These are phyloP conservation scores for Trichomalopsis sarcophagae DNA, from an alignment of 1,140 invertebrate species.

Conservation along the genomic window DNA sequence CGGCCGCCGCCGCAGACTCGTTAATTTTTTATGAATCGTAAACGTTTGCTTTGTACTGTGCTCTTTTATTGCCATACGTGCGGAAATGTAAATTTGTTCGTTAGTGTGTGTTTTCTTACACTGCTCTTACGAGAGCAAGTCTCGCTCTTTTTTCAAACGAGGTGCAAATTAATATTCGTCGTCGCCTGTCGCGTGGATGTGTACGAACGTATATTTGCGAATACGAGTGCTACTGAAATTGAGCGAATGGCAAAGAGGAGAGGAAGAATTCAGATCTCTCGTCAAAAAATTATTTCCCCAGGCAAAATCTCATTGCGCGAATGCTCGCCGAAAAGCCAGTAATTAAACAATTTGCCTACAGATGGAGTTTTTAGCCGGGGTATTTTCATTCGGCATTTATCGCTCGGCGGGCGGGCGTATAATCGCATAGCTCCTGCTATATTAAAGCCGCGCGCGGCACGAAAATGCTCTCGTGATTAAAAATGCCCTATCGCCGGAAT, in stretches of 20 bases:
- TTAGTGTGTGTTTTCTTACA: neutral
- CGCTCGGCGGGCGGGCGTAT: slow-evolving; percentile 68
- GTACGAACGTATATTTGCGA: neutral
- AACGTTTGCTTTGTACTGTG: slow-evolving; percentile 42
- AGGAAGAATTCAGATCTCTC: neutral
- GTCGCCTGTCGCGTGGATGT: neutral
- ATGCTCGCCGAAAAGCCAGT: slow-evolving; percentile 51
- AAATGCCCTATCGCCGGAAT: slow-evolving; percentile 70
- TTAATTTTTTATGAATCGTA: slow-evolving; percentile 50
- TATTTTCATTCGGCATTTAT: slow-evolving; percentile 63
- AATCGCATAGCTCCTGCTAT: slow-evolving; percentile 72
- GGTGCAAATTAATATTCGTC: neutral
- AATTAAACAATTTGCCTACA: slow-evolving; percentile 76
- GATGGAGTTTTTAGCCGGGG: slow-evolving; percentile 73
- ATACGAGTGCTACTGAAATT: neutral
- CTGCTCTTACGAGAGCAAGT: neutral
- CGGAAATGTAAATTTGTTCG: slow-evolving; percentile 51
- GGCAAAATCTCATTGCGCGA: slow-evolving; percentile 16
- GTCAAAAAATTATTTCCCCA: slow-evolving; percentile 42
- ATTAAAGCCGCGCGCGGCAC: slow-evolving; percentile 66
- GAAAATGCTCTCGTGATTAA: slow-evolving; percentile 73
- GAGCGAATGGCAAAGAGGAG: too few species aligned
- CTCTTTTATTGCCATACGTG: slow-evolving; percentile 21
- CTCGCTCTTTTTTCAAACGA: neutral
- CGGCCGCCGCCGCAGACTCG: slow-evolving; percentile 29